Conservation (phyloP, 2,113 vertebrate species). For the Stegastes partitus region DNA sequence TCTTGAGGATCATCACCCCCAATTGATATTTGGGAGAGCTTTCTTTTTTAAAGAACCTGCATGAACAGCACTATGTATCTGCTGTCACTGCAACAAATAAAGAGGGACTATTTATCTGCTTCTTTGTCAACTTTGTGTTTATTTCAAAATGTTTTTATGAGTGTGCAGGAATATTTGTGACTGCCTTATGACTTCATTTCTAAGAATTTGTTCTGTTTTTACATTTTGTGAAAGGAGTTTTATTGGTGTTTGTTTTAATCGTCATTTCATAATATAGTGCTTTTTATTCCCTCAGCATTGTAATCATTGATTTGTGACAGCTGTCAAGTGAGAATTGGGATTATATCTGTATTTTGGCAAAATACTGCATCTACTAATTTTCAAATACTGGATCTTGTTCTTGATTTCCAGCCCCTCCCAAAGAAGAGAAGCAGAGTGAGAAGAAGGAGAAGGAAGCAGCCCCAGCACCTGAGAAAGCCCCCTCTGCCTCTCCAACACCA, state of each 20-base stretch:
- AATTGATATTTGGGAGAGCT: neutral
- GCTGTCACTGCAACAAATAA: slow-evolving; percentile 50
- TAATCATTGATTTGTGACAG: neutral
- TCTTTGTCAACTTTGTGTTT: slow-evolving; percentile 29
- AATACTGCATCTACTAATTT: slow-evolving; percentile 13
- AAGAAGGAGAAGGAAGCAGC: slow-evolving; percentile 74
- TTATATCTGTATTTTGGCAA: neutral
- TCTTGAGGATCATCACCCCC: neutral
- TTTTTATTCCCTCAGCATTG: neutral
- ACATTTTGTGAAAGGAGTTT: neutral
- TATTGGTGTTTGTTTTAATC: neutral
- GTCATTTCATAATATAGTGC: neutral
- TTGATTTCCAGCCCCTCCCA: slow-evolving; percentile 69
- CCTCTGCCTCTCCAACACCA: slow-evolving; percentile 15
- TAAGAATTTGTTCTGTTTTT: neutral
- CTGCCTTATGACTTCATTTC: neutral
- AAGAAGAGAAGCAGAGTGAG: slow-evolving; percentile 78
- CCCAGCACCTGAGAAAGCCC: slow-evolving; percentile 59
- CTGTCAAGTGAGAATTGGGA: neutral
- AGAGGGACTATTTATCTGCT: slow-evolving; percentile 24
- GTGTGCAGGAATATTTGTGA: too few relatives aligned
- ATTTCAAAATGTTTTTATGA: neutral
- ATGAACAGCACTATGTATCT: slow-evolving; percentile 13
- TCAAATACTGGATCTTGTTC: slow-evolving; percentile 45
- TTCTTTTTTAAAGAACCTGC: neutral